Conservation (phyloP, 2,888 invertebrate species). For the Electrophaes corylata region DNA sequence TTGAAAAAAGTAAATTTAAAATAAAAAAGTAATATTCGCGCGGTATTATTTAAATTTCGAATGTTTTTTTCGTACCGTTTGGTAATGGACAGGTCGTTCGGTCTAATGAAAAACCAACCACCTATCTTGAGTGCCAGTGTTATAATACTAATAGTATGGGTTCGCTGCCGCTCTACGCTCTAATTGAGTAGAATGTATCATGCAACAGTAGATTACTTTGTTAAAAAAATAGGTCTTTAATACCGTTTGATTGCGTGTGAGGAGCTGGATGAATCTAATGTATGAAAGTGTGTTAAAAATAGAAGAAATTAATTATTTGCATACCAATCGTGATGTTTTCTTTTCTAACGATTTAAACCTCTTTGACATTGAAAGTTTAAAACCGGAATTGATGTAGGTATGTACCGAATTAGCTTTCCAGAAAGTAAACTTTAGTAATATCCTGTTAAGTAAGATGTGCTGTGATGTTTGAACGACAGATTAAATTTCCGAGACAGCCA, state of each 20-base stretch:
- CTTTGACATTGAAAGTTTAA: not conserved
- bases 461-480: slow-evolving; percentile 2
- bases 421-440: slow-evolving; percentile 1
- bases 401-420: not conserved
- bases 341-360: not conserved
- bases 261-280: slow-evolving; percentile 17
- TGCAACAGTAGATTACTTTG: slow-evolving; percentile 61
- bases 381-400: not conserved
- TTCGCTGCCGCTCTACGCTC: slow-evolving; percentile 69
- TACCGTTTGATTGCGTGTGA: slow-evolving; percentile 21
- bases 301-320: slow-evolving; percentile 5
- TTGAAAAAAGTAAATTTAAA: slow-evolving; percentile 8
- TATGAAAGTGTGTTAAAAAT: slow-evolving; percentile 13
- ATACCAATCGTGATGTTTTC: not conserved
- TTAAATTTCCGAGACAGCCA: slow-evolving; percentile 2
- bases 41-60: slow-evolving; percentile 22
- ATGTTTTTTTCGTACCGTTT: slow-evolving; percentile 31
- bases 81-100: slow-evolving; percentile 33
- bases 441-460: not conserved
- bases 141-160: slow-evolving; percentile 61
- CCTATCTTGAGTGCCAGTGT: slow-evolving; percentile 65
- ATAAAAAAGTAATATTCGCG: slow-evolving; percentile 25
- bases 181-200: slow-evolving; percentile 79
- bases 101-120: slow-evolving; percentile 62
- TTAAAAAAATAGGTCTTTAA: slow-evolving; percentile 34